Percentiles rank a stretch among this genome's conserved stretches.
These are phyloP conservation scores for Seira ritae DNA, from an alignment of 2,888 invertebrate genomes.

Conservation along the genomic window DNA sequence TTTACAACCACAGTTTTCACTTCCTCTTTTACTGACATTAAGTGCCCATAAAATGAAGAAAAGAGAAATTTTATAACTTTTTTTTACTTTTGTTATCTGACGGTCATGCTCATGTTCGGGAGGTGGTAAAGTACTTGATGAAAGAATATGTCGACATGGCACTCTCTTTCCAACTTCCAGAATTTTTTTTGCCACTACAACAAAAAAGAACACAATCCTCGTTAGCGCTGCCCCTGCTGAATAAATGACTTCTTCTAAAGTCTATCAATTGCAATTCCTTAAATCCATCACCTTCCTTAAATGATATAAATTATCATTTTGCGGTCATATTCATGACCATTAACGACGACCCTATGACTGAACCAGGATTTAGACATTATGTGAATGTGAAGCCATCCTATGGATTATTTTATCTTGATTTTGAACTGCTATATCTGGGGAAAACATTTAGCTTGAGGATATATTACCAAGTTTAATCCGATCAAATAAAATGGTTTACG, in stretches of 20 bases:
- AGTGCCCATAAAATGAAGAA: slow-evolving; percentile 61
- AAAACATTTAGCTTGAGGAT: too few relatives aligned
- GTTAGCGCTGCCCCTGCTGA: neutral
- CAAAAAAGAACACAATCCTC: slow-evolving; percentile 13
- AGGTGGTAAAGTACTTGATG: slow-evolving; percentile 17
- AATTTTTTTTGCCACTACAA: slow-evolving; percentile 8
- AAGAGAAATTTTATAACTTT: slow-evolving; percentile 54
- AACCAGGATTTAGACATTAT: too few relatives aligned
- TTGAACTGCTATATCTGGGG: too few relatives aligned
- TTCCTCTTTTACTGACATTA: slow-evolving; percentile 62
- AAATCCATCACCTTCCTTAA: too few relatives aligned
- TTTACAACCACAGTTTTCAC: slow-evolving; percentile 62
- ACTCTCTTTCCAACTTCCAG: slow-evolving; percentile 17
- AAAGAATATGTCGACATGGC: slow-evolving; percentile 29
- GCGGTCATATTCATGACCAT: too few relatives aligned
- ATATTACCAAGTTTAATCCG: too few relatives aligned
- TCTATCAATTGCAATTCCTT: too few relatives aligned
- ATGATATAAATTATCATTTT: too few relatives aligned
- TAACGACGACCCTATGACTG: too few relatives aligned
- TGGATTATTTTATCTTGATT: too few relatives aligned
- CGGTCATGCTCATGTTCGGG: slow-evolving; percentile 27
- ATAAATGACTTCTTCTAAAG: neutral
- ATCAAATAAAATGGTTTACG: too few relatives aligned
- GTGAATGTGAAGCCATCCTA: too few relatives aligned
- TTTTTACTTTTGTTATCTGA: slow-evolving; percentile 38